Evolutionary conservation across 35 echinoderm and acorn worm genomes (phyloP).

Genomic region (Stichopus chloronotus): DNA sequence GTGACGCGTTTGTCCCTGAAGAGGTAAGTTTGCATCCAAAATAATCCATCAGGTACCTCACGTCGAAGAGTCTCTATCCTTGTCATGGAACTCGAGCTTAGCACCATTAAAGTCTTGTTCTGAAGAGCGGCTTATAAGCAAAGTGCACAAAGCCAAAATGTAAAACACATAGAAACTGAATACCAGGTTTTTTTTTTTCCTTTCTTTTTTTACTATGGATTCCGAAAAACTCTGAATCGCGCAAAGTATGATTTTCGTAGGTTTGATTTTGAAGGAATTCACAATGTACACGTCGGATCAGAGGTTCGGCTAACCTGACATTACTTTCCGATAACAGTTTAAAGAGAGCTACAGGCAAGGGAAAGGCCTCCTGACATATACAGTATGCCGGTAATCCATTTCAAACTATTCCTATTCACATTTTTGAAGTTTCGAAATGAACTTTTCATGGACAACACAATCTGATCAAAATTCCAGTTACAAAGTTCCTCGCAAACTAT

Average conservation of each 20-base stretch:
- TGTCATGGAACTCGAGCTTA: constrained; percentile 34
- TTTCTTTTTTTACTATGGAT: neutral
- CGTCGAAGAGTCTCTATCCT: constrained; percentile 15
- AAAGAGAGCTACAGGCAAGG: no score
- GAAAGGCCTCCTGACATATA: no score
- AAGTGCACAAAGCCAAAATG: neutral
- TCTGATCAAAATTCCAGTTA: no score
- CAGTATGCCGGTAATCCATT: no score
- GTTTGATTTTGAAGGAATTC: neutral
- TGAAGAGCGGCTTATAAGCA: constrained; percentile 7
- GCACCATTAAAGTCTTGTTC: constrained; percentile 20
- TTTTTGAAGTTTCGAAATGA: no score
- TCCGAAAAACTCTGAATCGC: neutral
- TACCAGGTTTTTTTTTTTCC: neutral
- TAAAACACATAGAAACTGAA: neutral
- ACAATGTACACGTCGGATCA: neutral
- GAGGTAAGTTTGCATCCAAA: constrained; percentile 56
- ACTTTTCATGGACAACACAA: no score
- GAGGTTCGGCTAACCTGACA: neutral
- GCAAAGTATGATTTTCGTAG: neutral
- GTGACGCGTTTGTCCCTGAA: neutral
- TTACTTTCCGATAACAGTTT: no score
- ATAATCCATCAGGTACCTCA: constrained; percentile 19
- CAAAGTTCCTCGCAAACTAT: no score
- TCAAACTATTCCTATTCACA: no score